Evolutionary conservation across 2,113 vertebrate species (phyloP).

Genomic region (Tragelaphus scriptus): DNA sequence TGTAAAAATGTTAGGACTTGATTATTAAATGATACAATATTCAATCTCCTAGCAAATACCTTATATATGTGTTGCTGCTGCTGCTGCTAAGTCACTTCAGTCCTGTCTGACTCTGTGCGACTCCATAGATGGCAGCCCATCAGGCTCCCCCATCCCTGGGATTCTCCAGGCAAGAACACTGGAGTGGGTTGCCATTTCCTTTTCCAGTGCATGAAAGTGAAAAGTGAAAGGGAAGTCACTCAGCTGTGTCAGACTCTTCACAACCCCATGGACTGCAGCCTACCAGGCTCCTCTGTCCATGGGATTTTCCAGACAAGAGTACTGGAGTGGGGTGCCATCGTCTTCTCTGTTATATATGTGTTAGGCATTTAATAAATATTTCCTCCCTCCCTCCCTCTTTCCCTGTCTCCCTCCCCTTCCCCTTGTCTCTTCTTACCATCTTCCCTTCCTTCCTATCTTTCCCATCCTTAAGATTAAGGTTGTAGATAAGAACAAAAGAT

Average conservation of each 20-base stretch:
- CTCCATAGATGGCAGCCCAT: neutral
- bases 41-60: neutral
- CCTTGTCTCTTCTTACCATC: neutral
- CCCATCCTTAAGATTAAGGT: neutral
- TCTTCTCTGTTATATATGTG: neutral
- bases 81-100: neutral
- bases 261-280: neutral
- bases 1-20: neutral
- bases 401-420: neutral
- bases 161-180: neutral
- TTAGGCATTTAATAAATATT: neutral
- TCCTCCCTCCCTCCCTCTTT: neutral
- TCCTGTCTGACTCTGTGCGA: neutral
- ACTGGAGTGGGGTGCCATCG: neutral
- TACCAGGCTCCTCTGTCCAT: neutral
- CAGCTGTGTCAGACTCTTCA: neutral
- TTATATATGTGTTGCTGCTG: neutral
- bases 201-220: neutral
- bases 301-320: neutral
- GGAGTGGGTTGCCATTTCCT: neutral
- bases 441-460: neutral
- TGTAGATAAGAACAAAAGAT: neutral
- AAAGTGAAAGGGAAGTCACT: neutral
- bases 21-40: neutral
- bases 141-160: rapidly evolving